phyloP scores from a whole-genome alignment of 2,797 vertebrate genomes.

The Ibycter americanus region DNA sequence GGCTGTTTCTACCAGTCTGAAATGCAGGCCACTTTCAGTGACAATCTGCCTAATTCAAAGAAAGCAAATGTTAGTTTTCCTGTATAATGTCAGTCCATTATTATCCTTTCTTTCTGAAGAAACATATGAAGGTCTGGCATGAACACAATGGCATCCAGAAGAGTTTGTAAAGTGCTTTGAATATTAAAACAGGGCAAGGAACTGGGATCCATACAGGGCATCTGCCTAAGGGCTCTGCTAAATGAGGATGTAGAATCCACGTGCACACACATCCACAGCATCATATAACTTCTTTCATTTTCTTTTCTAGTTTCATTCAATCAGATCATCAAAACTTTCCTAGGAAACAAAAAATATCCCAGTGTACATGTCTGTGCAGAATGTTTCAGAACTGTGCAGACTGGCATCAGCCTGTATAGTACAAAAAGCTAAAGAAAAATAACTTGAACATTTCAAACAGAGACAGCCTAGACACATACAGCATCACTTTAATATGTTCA shows the following conservation, averaged over 20 bases:
- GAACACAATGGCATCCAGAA: not conserved
- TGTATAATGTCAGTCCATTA: not conserved
- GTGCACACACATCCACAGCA: not conserved
- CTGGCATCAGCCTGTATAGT: not conserved
- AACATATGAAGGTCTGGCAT: conserved; percentile 1
- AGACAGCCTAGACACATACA: not conserved
- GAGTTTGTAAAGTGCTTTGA: not conserved
- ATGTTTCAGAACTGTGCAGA: not conserved
- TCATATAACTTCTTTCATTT: not conserved
- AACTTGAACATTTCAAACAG: not conserved
- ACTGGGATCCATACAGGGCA: not conserved
- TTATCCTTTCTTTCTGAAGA: not conserved
- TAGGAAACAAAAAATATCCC: not conserved
- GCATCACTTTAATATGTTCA: not conserved
- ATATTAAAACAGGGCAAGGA: not conserved
- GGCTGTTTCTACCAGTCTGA: not conserved
- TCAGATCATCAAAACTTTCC: not conserved
- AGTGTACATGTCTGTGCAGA: not conserved
- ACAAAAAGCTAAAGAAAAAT: not conserved
- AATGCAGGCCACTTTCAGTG: not conserved
- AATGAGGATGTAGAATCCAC: not conserved
- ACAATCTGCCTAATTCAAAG: not conserved
- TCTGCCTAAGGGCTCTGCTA: not conserved
- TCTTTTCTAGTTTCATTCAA: not conserved
- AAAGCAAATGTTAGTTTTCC: not conserved